Conservation (phyloP, 2,113 vertebrate species). For the Myrmecobius fasciatus region DNA sequence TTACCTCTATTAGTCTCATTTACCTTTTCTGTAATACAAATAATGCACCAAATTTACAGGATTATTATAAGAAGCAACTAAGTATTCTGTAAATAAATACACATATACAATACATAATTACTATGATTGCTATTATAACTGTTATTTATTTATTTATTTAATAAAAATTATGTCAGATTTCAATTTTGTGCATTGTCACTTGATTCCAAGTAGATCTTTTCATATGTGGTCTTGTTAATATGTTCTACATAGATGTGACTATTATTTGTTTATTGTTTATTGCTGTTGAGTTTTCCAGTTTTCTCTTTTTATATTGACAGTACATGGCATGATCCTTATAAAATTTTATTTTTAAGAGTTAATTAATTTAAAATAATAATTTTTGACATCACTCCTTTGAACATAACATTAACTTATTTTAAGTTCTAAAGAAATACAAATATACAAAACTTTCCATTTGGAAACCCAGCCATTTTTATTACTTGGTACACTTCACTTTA, state of each 20-base stretch:
- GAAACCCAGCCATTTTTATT: background rate
- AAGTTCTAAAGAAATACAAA: constrained; percentile 39
- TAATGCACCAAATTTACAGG: background rate
- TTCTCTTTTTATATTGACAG: constrained; percentile 30
- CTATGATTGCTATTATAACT: background rate
- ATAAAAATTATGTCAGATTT: constrained; percentile 72
- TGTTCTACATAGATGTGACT: constrained; percentile 60
- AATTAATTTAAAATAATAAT: background rate
- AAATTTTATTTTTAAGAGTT: constrained; percentile 75
- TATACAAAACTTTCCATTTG: constrained; percentile 32
- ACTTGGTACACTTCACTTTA: background rate
- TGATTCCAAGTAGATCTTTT: constrained; percentile 48
- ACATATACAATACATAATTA: background rate
- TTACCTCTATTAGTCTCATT: background rate
- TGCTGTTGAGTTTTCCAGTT: constrained; percentile 14
- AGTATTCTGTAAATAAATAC: background rate
- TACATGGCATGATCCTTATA: constrained; percentile 82
- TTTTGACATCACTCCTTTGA: background rate
- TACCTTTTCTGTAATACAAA: background rate
- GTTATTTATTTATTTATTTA: background rate
- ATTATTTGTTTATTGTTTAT: constrained; percentile 70
- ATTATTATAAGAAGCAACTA: background rate
- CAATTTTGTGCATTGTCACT: constrained; percentile 52
- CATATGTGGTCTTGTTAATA: constrained; percentile 71
- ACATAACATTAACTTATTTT: constrained; percentile 19